phyloP scores from a whole-genome alignment of 1,140 invertebrate genomes.

The Macrosteles quadrilineatus region DNA sequence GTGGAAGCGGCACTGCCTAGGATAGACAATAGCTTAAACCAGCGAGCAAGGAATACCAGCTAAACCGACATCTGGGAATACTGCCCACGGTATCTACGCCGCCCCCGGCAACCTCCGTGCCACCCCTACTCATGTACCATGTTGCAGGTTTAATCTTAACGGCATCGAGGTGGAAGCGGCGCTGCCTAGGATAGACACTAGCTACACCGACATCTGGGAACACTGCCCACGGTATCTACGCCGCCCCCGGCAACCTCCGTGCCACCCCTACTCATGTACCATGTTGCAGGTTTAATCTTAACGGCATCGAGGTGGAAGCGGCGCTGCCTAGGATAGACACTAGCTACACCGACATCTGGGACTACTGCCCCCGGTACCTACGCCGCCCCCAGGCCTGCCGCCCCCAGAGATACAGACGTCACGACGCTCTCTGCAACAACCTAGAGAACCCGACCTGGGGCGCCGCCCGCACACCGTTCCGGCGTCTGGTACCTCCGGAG shows the following conservation, averaged over 20 bases:
- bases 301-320: conserved; percentile 82
- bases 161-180: too few species aligned
- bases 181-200: conserved; percentile 69
- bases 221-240: too few species aligned
- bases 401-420: conserved; percentile 76
- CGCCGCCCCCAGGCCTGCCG: conserved; percentile 68
- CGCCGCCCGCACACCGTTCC: conserved; percentile 77
- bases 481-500: conserved; percentile 72
- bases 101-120: conserved; percentile 50
- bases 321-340: conserved; percentile 85
- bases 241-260: too few species aligned
- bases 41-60: too few species aligned
- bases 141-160: too few species aligned
- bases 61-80: too few species aligned
- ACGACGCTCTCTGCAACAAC: conserved; percentile 94
- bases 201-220: conserved; percentile 68
- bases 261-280: neutral
- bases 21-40: too few species aligned
- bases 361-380: conserved; percentile 84
- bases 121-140: too few species aligned
- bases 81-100: too few species aligned
- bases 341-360: conserved; percentile 78
- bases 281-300: conserved; percentile 74
- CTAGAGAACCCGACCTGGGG: conserved; percentile 88
- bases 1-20: too few species aligned